Evolutionary conservation across 2,113 vertebrate species (phyloP), one percentile per base, ranked within the genome.

Genomic region (Lamprotornis superbus): DNA sequence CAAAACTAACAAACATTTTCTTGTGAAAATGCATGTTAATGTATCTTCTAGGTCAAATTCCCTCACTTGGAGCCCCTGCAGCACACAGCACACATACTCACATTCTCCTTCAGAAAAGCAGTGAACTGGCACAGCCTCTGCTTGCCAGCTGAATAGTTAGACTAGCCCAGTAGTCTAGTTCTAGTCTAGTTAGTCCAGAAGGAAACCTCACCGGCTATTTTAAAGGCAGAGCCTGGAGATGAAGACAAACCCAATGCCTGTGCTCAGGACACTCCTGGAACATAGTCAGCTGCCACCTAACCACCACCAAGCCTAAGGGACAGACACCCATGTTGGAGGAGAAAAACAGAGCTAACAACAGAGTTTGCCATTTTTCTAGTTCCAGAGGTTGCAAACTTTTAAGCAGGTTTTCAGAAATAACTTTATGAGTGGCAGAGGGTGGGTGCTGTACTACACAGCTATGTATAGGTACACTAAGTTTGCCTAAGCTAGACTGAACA

Each of bases 361-460:
- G 21, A 30, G 5, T 28, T 18, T 83, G 11, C 21, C 7, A 13
- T 47, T 33, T 79, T 57, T 78, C 49, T 49, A 2, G 49, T 70
- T 53, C n/a, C 56, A 78, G 56, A 78, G 5, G 19, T 5, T 63
- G 39, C 28, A 79, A 53, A 59, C 3, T 56, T 82, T 33, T 11
- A 82, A 61, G 4, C 12, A 37, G 11, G 23, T 39, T 74, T 37
- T 40, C 33, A 84, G 60, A 52, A 76, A 63, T 27, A 57, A n/a
- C 15, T 63, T 46, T 19, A 8, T 27, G 24, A 44, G 59, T 25
- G 57, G 37, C 0, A 0, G 12, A 46, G 31, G 37, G 17, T 7
- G 39, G 39, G 39, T 7, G 11, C 42, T 61, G n/a, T 52, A 35
- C 27, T 60, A 15, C 44, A 19, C 59, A 53, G 30, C 57, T 65